A percentile compares a stretch with the other conserved stretches of the same genome.
Conservation (phyloP, 2,113 vertebrate genomes). For the Pitta sordida region DNA sequence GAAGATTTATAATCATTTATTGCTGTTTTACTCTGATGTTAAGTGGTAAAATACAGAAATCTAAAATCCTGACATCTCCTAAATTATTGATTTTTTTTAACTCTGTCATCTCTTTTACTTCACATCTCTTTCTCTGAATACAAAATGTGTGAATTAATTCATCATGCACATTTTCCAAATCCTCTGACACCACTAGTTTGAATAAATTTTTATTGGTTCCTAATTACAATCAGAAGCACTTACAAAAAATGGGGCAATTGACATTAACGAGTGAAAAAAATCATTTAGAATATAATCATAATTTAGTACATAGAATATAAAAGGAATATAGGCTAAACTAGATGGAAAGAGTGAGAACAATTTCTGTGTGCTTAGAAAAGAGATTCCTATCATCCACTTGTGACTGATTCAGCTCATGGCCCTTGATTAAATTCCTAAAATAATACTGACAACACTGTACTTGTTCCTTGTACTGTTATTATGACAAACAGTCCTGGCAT, state of each 20-base stretch:
- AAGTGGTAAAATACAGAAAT: neutral
- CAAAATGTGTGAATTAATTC: neutral
- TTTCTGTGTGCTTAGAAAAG: neutral
- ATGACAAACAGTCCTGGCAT: constrained; percentile 31
- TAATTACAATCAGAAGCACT: neutral
- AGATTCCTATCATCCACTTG: neutral
- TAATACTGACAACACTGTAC: constrained; percentile 7
- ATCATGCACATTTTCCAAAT: neutral
- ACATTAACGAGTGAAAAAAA: neutral
- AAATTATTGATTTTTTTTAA: neutral
- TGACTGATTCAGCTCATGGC: constrained; percentile 26
- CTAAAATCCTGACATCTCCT: neutral
- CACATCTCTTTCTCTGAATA: neutral
- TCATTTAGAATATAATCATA: neutral
- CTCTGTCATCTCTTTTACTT: neutral
- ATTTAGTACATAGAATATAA: neutral
- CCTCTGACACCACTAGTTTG: neutral
- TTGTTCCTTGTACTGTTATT: neutral
- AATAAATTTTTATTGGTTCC: neutral
- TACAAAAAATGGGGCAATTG: neutral
- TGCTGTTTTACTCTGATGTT: neutral
- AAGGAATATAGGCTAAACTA: neutral
- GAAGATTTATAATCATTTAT: neutral
- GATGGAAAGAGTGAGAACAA: neutral
- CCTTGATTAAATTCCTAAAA: constrained; percentile 49